Conservation (phyloP, 2,888 invertebrate species). For the Aspidiotus destructor region DNA sequence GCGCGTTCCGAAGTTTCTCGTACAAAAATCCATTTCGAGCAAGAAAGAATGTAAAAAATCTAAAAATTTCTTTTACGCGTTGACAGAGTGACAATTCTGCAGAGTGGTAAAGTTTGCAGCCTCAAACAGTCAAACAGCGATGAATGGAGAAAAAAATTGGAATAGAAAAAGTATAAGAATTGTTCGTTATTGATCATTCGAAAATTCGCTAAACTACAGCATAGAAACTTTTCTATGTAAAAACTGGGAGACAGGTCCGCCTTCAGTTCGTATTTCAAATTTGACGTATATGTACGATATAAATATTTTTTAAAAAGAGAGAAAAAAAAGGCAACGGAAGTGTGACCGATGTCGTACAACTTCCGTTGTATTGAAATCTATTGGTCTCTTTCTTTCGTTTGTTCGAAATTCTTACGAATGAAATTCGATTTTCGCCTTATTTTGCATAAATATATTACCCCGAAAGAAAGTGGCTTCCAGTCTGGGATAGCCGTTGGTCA, state of each 20-base stretch:
- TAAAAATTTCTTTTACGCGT: too few relatives aligned
- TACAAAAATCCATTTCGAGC: too few relatives aligned
- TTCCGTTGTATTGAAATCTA: constrained; percentile 24
- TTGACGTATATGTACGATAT: constrained; percentile 5
- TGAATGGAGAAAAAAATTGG: not conserved
- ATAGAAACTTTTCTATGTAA: constrained; percentile 22
- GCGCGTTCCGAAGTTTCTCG: too few relatives aligned
- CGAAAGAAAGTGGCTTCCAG: not conserved
- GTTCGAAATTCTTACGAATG: constrained; percentile 24
- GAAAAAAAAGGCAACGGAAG: constrained; percentile 21
- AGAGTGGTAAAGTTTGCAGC: too few relatives aligned
- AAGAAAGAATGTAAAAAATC: too few relatives aligned
- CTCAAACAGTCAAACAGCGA: too few relatives aligned
- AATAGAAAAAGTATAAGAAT: not conserved
- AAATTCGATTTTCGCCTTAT: constrained; percentile 30
- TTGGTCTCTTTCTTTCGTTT: not conserved
- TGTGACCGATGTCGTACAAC: constrained; percentile 10
- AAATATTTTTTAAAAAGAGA: not conserved
- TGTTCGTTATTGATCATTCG: not conserved
- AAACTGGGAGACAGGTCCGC: constrained; percentile 15
- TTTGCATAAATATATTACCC: constrained; percentile 32
- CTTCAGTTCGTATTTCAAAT: constrained; percentile 19
- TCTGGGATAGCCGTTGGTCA: constrained; percentile 27
- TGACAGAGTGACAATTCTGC: too few relatives aligned
- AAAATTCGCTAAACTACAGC: not conserved